phyloP scores from a whole-genome alignment of 1,140 invertebrate genomes.

The honey bee (Apis mellifera) region DNA sequence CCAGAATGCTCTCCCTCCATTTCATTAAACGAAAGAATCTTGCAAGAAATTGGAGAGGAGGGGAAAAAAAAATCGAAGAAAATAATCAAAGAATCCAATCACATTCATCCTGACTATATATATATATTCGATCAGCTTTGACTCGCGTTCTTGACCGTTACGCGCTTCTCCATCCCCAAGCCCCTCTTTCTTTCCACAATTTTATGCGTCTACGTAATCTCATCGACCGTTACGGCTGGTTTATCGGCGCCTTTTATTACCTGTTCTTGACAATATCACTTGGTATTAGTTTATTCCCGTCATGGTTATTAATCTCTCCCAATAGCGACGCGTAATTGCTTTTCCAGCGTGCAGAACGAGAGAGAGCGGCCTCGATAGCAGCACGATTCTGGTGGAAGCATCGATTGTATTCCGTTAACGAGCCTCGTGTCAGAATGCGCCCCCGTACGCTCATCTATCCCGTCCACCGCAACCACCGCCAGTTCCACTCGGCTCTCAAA shows the following conservation, averaged over 20 bases:
- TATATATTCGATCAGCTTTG: too few relatives aligned
- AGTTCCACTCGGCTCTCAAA: too few relatives aligned
- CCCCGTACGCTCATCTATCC: too few relatives aligned
- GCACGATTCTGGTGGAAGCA: not conserved
- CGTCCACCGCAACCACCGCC: too few relatives aligned
- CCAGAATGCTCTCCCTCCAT: too few relatives aligned
- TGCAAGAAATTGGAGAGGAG: too few relatives aligned
- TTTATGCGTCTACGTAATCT: constrained; percentile 12
- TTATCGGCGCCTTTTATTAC: constrained; percentile 34
- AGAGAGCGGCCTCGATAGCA: not conserved
- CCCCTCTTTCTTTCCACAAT: not conserved
- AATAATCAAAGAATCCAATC: too few relatives aligned
- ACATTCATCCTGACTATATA: too few relatives aligned
- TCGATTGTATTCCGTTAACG: not conserved
- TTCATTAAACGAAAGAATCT: too few relatives aligned
- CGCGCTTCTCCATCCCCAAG: not conserved
- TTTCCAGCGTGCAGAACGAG: not conserved
- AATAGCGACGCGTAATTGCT: constrained; percentile 22
- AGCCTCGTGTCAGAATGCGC: not conserved
- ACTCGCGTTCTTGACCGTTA: not conserved
- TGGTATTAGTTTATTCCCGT: constrained; percentile 28
- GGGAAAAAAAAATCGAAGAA: too few relatives aligned
- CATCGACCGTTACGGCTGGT: constrained; percentile 14
- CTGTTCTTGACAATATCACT: constrained; percentile 14
- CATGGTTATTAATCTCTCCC: constrained; percentile 35